These are phyloP conservation scores for Vanessa tameamea DNA, from an alignment of 1,140 invertebrate genomes.

Conservation along the genomic window DNA sequence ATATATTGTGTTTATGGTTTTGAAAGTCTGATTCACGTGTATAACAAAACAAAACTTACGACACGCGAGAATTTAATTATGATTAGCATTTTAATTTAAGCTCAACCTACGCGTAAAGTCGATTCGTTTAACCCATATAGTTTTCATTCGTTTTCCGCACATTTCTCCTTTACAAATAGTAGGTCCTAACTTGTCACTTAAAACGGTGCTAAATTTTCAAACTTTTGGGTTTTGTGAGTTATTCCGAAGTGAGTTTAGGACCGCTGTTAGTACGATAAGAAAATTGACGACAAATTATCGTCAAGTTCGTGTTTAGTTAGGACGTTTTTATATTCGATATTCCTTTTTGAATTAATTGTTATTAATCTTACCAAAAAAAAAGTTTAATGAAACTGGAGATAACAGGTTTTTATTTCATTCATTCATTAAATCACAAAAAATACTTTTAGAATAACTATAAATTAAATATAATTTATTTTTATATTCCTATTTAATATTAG, in stretches of 20 bases:
- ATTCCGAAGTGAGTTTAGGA: background rate
- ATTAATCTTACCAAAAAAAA: too few species aligned
- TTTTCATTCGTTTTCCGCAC: background rate
- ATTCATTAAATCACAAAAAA: too few species aligned
- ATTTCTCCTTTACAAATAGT: constrained; percentile 5
- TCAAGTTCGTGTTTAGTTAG: background rate
- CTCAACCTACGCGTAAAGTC: background rate
- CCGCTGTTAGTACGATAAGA: constrained; percentile 10
- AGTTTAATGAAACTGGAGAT: too few species aligned
- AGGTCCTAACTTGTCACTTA: constrained; percentile 4
- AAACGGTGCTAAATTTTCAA: constrained; percentile 16
- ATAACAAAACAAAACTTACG: too few species aligned
- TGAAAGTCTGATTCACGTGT: too few species aligned
- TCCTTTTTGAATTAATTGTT: too few species aligned
- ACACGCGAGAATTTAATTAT: too few species aligned
- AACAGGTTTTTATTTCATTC: too few species aligned
- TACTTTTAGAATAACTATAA: too few species aligned
- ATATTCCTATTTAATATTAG: too few species aligned
- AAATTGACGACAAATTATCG: constrained; percentile 16
- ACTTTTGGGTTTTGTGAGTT: constrained; percentile 18
- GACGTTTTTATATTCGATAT: background rate
- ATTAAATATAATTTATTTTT: too few species aligned
- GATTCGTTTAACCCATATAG: background rate
- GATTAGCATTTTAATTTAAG: background rate
- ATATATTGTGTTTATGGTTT: too few species aligned